These are phyloP conservation scores for Microplitis manilae DNA, from an alignment of 2,888 invertebrate species.

Conservation along the genomic window DNA sequence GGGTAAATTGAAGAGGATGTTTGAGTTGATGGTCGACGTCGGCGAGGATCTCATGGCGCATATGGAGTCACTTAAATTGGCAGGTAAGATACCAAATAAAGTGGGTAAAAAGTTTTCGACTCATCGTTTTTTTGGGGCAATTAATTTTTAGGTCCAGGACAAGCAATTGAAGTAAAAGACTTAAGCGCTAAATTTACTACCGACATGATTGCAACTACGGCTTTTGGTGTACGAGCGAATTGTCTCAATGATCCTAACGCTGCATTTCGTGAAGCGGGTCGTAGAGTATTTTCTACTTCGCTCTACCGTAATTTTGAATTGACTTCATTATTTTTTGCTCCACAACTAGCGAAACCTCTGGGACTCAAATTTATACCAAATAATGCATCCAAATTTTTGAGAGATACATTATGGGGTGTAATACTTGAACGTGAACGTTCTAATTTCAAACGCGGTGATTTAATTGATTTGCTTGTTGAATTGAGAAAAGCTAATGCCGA, in stretches of 20 bases:
- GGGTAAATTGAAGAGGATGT: slow-evolving; percentile 62
- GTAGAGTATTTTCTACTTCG: slow-evolving; percentile 67
- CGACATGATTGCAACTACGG: slow-evolving; percentile 73
- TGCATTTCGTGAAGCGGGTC: slow-evolving; percentile 70
- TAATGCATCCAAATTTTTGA: slow-evolving; percentile 66
- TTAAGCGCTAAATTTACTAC: slow-evolving; percentile 62
- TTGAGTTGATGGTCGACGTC: slow-evolving; percentile 57
- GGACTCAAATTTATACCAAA: slow-evolving; percentile 68
- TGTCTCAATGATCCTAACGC: slow-evolving; percentile 70
- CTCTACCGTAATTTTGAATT: slow-evolving; percentile 68
- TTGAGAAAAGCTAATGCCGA: slow-evolving; percentile 57
- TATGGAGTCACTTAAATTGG: slow-evolving; percentile 49
- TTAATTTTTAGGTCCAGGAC: slow-evolving; percentile 3
- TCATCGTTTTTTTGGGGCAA: neutral
- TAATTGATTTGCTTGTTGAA: slow-evolving; percentile 73
- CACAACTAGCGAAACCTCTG: slow-evolving; percentile 65
- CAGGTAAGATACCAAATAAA: slow-evolving; percentile 48
- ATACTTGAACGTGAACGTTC: slow-evolving; percentile 69
- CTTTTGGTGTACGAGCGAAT: slow-evolving; percentile 72
- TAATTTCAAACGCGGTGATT: slow-evolving; percentile 68
- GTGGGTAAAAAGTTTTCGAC: neutral
- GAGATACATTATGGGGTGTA: slow-evolving; percentile 70
- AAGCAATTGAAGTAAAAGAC: slow-evolving; percentile 61
- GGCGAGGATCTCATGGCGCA: slow-evolving; percentile 53
- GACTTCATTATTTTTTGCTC: slow-evolving; percentile 70